phyloP scores from a whole-genome alignment of 2,113 vertebrate species.

The Carettochelys insculpta region DNA sequence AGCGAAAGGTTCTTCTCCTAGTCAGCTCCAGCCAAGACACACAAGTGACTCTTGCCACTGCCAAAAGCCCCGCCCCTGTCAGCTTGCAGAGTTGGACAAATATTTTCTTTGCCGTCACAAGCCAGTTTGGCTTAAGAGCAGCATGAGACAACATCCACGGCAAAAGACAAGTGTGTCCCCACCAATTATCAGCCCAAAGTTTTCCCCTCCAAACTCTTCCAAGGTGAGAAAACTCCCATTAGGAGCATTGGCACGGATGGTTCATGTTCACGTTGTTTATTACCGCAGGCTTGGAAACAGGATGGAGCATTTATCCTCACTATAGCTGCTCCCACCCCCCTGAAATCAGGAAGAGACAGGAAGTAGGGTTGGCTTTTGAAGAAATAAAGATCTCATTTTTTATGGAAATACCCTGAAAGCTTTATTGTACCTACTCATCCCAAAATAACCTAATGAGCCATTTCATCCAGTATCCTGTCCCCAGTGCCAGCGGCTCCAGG shows the following conservation, averaged over 20 bases:
- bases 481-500: neutral
- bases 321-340: neutral
- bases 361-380: neutral
- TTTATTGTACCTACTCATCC: neutral
- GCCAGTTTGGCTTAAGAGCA: neutral
- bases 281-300: neutral
- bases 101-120: neutral
- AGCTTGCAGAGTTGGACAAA: neutral
- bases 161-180: neutral
- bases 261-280: neutral
- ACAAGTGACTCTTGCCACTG: neutral
- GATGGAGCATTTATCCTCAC: neutral
- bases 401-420: neutral
- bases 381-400: neutral
- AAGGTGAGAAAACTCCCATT: neutral
- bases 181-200: neutral
- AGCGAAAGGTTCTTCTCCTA: neutral
- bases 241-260: neutral
- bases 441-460: neutral
- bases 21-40: neutral
- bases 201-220: neutral
- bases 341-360: rapidly evolving
- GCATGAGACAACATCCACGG: neutral
- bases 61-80: neutral
- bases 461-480: neutral